phyloP scores from a whole-genome alignment of 1,140 invertebrate species.

The Sipha flava region DNA sequence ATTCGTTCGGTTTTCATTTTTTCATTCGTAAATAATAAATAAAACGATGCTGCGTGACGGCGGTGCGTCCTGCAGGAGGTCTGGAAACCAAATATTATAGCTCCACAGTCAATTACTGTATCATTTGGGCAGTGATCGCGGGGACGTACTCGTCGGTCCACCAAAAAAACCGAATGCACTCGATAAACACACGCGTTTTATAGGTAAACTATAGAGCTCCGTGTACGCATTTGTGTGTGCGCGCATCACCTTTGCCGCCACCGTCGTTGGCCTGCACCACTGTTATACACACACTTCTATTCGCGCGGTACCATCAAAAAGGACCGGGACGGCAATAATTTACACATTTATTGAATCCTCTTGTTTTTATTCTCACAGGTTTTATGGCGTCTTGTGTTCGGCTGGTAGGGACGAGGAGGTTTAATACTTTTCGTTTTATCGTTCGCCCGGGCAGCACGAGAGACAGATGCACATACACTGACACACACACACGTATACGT shows the following conservation, averaged over 20 bases:
- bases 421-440: conserved; percentile 1
- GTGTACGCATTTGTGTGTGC: not conserved
- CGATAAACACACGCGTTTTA: conserved; percentile 18
- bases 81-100: not conserved
- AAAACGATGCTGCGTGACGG: not conserved
- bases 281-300: too few relatives aligned
- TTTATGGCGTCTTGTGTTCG: conserved; percentile 19
- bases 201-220: conserved; percentile 15
- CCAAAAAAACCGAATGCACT: conserved; percentile 10
- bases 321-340: conserved; percentile 11
- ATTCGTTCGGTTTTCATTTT: too few relatives aligned
- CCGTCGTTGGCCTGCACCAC: not conserved
- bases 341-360: conserved; percentile 28
- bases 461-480: too few relatives aligned
- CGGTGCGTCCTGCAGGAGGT: conserved; percentile 12
- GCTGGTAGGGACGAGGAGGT: not conserved
- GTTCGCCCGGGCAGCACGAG: not conserved
- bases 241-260: not conserved
- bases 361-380: conserved; percentile 27
- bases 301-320: conserved; percentile 21
- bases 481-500: not conserved
- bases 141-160: not conserved
- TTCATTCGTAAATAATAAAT: too few relatives aligned
- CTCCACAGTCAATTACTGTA: not conserved
- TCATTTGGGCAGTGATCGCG: not conserved